Evolutionary conservation across 2,888 invertebrate species (phyloP).

Genomic region (Anorthoa munda): DNA sequence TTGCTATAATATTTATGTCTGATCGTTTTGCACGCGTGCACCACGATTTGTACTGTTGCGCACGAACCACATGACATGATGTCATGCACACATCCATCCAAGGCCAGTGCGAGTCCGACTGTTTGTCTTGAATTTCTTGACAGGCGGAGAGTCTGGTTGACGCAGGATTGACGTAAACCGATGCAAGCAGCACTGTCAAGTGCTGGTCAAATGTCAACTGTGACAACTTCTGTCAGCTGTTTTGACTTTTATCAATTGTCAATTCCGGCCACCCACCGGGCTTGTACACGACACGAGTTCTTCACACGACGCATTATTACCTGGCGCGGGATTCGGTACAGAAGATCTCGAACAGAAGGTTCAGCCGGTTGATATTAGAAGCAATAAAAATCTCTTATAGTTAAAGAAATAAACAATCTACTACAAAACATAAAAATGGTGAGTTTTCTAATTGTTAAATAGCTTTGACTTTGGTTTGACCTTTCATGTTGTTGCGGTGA

Average conservation of each 20-base stretch:
- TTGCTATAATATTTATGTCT: too few species aligned
- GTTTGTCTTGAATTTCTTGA: too few species aligned
- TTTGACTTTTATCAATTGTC: not conserved
- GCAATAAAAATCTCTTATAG: conserved; percentile 14
- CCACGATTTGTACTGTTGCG: not conserved
- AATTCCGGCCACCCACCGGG: conserved; percentile 32
- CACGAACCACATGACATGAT: not conserved
- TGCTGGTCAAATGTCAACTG: conserved; percentile 14
- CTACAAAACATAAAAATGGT: conserved; percentile 76
- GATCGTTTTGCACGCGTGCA: not conserved
- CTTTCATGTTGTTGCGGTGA: conserved; percentile 65
- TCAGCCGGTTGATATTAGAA: conserved; percentile 37
- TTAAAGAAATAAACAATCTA: conserved; percentile 31
- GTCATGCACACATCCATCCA: too few species aligned
- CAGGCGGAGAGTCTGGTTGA: not conserved
- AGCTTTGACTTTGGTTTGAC: conserved; percentile 87
- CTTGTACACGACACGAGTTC: conserved; percentile 30
- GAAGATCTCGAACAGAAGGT: conserved; percentile 34
- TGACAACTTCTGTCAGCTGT: conserved; percentile 32
- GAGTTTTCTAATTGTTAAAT: conserved; percentile 69
- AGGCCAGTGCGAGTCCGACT: too few species aligned
- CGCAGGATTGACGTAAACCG: too few species aligned
- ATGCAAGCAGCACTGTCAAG: too few species aligned
- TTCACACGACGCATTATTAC: conserved; percentile 35
- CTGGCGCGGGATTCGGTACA: conserved; percentile 32